phyloP scores from a whole-genome alignment of 2,797 vertebrate genomes.

The Squalus acanthias region DNA sequence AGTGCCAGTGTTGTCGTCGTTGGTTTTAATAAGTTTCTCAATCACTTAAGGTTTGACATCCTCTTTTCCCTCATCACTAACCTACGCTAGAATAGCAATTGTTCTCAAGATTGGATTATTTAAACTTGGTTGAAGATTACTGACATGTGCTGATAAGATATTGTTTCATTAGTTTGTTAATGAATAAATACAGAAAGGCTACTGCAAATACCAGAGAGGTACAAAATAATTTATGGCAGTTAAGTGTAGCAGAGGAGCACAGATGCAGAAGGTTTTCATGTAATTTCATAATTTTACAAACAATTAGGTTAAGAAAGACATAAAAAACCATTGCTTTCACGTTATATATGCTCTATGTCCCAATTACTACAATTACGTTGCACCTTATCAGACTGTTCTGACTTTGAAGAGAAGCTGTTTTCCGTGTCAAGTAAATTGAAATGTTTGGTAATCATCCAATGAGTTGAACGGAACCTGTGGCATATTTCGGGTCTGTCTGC shows the following conservation, averaged over 20 bases:
- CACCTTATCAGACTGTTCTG: neutral
- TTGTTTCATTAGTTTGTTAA: neutral
- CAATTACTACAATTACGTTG: neutral
- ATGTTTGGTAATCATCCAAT: neutral
- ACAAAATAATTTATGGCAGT: neutral
- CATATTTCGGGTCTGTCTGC: neutral
- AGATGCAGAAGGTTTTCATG: neutral
- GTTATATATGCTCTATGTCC: neutral
- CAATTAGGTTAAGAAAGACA: neutral
- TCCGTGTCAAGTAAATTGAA: neutral
- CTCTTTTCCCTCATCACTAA: neutral
- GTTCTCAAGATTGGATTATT: neutral
- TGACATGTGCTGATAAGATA: neutral
- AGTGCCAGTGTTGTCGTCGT: neutral
- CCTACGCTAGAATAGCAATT: neutral
- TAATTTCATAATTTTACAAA: neutral
- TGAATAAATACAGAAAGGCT: neutral
- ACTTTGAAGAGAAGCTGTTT: neutral
- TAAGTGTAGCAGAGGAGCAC: neutral
- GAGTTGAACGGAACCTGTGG: neutral
- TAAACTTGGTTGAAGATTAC: neutral
- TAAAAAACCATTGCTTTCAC: neutral
- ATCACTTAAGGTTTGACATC: neutral
- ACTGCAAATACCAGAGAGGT: neutral
- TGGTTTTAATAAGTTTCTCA: neutral